Evolutionary conservation across 2,888 invertebrate genomes (phyloP).

Genomic region (Thymelicus lineola): DNA sequence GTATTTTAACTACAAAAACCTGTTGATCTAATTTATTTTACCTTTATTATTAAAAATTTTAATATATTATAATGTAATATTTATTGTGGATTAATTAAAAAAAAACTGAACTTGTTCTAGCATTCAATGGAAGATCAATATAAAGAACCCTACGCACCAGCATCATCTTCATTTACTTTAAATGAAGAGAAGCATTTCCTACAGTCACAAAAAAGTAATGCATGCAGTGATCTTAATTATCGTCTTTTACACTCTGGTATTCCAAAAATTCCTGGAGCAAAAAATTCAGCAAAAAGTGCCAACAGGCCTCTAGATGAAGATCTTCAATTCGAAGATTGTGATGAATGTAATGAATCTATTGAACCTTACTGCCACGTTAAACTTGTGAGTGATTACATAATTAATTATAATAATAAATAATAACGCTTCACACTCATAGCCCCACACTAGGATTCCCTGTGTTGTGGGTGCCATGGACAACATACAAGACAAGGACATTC

Average conservation of each 20-base stretch:
- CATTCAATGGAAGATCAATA: conserved; percentile 28
- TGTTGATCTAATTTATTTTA: neutral
- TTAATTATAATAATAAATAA: no score
- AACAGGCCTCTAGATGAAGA: neutral
- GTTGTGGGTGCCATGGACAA: no score
- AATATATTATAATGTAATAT: neutral
- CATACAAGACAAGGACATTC: no score
- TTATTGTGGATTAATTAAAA: no score
- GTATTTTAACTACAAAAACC: neutral
- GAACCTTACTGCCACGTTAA: conserved; percentile 50
- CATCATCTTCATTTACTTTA: conserved; percentile 21
- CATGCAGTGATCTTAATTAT: conserved; percentile 5
- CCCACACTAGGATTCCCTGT: no score
- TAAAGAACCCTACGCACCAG: conserved; percentile 11
- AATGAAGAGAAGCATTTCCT: conserved; percentile 11
- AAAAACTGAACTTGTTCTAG: neutral
- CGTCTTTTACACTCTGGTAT: conserved; percentile 14
- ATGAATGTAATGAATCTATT: conserved; percentile 39
- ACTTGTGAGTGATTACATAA: conserved; percentile 35
- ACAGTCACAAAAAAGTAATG: neutral
- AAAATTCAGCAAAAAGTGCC: conserved; percentile 16
- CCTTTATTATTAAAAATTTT: neutral
- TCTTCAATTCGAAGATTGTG: conserved; percentile 14
- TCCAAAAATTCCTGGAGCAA: conserved; percentile 9
- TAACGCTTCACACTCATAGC: no score